Base-by-base conservation (phyloP, 2,888 invertebrate species). In the Branchellion lobata region DNA sequence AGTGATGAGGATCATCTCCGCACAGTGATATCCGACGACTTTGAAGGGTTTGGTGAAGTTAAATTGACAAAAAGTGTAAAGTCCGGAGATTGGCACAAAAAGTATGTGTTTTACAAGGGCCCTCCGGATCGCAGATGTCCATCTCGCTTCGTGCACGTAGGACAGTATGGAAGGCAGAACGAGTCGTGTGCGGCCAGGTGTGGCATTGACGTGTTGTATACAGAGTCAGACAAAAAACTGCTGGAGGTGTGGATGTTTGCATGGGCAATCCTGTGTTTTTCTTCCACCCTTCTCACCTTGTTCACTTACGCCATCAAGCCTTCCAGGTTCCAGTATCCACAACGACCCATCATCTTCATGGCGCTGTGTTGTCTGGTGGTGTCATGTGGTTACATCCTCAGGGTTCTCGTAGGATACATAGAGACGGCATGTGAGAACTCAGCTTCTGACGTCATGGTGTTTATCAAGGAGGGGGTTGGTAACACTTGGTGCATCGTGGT, bases 161-260 rank as follows among this genome's bases (percentile, higher is more conserved):
- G 84, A 76, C 40, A 1, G 1, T 40, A 29, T 8, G 51, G n/a
- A n/a, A 14, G 57, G n/a, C 2, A 33, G 24, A 73, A 57, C 69
- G 57, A 53, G 3, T 84, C 85, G 2, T 88, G 88, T 82, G 86
- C 87, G 1, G 86, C 87, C 0, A 82, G 84, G 40, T 92, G 93
- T 85, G 91, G 91, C 51, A 90, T 90, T 29, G 91, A 92, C 86
- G 92, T 92, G 0, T 90, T 90, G 84, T 92, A 92, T 86, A 90
- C 90, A 8, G 88, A 89, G 11, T 89, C 90, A 77, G 92, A 93
- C 84, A 93, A 93, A 86, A 89, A 90, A 68, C 90, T 91, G 82
- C 91, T 92, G 0, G 91, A 92, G 86, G 90, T 92, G 29, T 92
- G 93, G 91, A 92, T 92, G 89, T 90, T 91, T 34, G 91, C 92